Evolutionary conservation across 2,113 vertebrate genomes (phyloP), one percentile per base, ranked within the genome.

Genomic region (Alaudala cheleensis): DNA sequence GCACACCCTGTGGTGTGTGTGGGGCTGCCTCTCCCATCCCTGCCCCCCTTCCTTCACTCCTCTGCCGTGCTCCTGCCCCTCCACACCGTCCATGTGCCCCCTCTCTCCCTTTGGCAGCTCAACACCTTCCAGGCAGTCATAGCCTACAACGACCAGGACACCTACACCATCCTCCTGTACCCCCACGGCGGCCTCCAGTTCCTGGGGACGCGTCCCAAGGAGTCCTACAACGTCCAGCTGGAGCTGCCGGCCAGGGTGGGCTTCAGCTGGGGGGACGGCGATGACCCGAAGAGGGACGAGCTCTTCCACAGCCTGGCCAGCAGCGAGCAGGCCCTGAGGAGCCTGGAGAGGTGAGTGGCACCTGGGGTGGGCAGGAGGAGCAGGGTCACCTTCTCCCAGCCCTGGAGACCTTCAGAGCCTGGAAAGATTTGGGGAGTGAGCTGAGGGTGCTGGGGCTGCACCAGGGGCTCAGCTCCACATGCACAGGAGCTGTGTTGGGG

Each of bases 101-200:
- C 2, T 0, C 73, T 82, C 51, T 96, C 42, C 77, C 39, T 16
- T 62, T 28, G 47, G 47, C 95, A 99, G 99, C 91, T 98, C 84
- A 99, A 99, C 93, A 99, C 99, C 14, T 99, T 99, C 98, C 99
- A 99, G 97, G 98, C 98, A 3, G 98, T 99, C 29, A 67, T 99
- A 74, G 99, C 98, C 39, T 99, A 98, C 12, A 96, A 99, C 31
- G 98, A 98, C 14, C 98, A 96, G 3, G 98, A 99, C 82, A 97
- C 98, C 20, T 99, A 99, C 8, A 96, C 97, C 54, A 96, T 99
- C 91, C 99, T 99, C 97, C 98, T 99, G 15, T 99, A 99, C 92
- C 99, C 99, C 1, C 67, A 96, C 0, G 98, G 97, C 0, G 98
- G 99, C 65, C 97, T 99, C 95, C 99, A 99, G 97, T 99, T 99